phyloP scores from a whole-genome alignment of 2,888 invertebrate genomes.

The Chaetogeoica ovagalla region DNA sequence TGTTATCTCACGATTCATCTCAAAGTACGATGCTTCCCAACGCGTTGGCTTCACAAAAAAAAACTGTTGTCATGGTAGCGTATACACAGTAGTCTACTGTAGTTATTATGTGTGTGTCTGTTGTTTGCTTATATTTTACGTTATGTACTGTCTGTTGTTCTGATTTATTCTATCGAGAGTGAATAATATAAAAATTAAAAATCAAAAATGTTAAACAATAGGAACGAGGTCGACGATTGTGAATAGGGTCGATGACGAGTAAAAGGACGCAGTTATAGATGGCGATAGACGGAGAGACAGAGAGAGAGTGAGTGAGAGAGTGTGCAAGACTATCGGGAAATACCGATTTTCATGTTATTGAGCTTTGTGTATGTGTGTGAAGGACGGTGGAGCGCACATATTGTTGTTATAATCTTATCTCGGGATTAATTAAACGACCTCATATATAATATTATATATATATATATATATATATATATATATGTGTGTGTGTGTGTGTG shows the following conservation, averaged over 20 bases:
- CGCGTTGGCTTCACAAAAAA: too few relatives aligned
- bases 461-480: too few relatives aligned
- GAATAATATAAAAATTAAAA: slow-evolving; percentile 21
- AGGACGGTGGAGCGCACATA: not conserved
- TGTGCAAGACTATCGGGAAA: slow-evolving; percentile 19
- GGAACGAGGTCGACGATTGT: slow-evolving; percentile 34
- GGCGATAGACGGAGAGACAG: too few relatives aligned
- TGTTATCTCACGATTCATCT: too few relatives aligned
- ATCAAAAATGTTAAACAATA: slow-evolving; percentile 34
- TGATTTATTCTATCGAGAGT: slow-evolving; percentile 1
- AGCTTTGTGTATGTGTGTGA: not conserved
- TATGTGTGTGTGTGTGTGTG: too few relatives aligned
- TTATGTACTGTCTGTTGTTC: not conserved
- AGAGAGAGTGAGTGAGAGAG: slow-evolving; percentile 13
- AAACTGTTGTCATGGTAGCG: too few relatives aligned
- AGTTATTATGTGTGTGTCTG: not conserved
- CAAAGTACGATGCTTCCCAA: too few relatives aligned
- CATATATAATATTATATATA: too few relatives aligned
- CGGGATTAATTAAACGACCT: not conserved
- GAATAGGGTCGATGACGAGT: not conserved
- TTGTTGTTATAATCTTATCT: not conserved
- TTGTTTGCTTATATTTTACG: not conserved
- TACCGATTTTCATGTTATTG: slow-evolving; percentile 29
- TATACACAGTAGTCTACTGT: too few relatives aligned
- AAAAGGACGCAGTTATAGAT: too few relatives aligned